A percentile compares a stretch with the other conserved stretches of the same genome.
Evolutionary conservation across 2,113 vertebrate genomes (phyloP).

Genomic region (Isurus oxyrinchus): DNA sequence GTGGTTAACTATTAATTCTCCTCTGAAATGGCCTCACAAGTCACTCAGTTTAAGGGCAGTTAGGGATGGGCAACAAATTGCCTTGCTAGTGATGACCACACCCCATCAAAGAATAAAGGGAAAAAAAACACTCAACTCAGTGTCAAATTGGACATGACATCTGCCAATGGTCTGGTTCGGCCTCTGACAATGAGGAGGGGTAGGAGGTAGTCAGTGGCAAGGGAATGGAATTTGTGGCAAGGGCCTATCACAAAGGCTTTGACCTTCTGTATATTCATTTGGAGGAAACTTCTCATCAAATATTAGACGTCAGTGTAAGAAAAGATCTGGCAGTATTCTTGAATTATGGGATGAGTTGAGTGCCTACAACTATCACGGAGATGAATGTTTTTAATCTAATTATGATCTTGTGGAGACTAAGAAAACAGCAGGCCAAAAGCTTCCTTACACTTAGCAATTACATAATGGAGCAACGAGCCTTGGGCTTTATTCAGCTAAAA

Average conservation of each 20-base stretch:
- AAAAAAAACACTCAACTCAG: background rate
- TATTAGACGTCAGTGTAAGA: background rate
- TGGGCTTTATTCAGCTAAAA: constrained; percentile 1
- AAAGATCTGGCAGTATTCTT: background rate
- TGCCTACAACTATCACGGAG: background rate
- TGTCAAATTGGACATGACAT: background rate
- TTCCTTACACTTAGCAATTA: constrained; percentile 21
- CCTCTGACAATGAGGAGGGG: background rate
- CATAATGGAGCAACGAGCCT: background rate
- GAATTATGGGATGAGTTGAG: background rate
- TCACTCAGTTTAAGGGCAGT: too few relatives aligned
- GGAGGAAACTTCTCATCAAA: background rate
- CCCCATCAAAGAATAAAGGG: too few relatives aligned
- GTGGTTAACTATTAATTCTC: too few relatives aligned
- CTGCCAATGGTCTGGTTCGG: background rate
- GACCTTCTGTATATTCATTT: background rate
- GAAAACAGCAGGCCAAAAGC: background rate
- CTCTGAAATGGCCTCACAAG: too few relatives aligned
- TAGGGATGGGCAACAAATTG: too few relatives aligned
- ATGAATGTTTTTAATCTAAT: constrained; percentile 25
- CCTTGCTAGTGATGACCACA: too few relatives aligned
- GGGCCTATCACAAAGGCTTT: background rate
- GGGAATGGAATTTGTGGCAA: background rate
- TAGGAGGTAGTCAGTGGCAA: background rate
- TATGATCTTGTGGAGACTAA: background rate